phyloP scores from a whole-genome alignment of 2,888 invertebrate genomes.

The Amphipoea lucens region DNA sequence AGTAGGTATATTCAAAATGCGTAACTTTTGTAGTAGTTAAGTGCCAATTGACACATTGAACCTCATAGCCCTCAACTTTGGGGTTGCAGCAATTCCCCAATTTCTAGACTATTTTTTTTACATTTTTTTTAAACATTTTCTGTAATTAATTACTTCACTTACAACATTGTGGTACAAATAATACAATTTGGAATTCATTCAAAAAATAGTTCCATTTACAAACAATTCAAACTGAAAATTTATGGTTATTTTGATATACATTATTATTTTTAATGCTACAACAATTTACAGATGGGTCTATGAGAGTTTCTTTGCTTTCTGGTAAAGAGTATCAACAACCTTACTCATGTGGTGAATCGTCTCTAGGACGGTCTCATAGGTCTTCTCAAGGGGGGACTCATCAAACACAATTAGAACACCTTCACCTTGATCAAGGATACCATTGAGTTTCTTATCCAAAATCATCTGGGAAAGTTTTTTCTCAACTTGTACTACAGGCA shows the following conservation, averaged over 20 bases:
- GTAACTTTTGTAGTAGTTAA: conserved; percentile 72
- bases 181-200: conserved; percentile 81
- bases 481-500: conserved; percentile 97
- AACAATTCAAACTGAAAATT: conserved; percentile 84
- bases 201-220: conserved; percentile 87
- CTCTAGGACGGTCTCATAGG: conserved; percentile 98
- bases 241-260: conserved; percentile 87
- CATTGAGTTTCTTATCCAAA: conserved; percentile 98
- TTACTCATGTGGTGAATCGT: conserved; percentile 99
- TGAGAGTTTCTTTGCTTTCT: conserved; percentile 99
- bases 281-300: conserved; percentile 89
- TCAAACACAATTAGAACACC: conserved; percentile 99
- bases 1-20: conserved; percentile 80
- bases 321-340: conserved; percentile 99
- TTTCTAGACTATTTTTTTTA: conserved; percentile 66
- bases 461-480: conserved; percentile 99
- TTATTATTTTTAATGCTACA: conserved; percentile 86
- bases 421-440: conserved; percentile 99
- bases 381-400: conserved; percentile 97
- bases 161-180: conserved; percentile 77
- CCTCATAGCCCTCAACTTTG: conserved; percentile 56
- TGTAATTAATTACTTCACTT: conserved; percentile 74
- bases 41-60: conserved; percentile 61
- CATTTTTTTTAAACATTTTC: conserved; percentile 70
- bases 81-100: conserved; percentile 75